Percentiles rank a stretch among this genome's conserved stretches.
These are phyloP conservation scores for Solea solea DNA, from an alignment of 2,113 vertebrate species.

Conservation along the genomic window DNA sequence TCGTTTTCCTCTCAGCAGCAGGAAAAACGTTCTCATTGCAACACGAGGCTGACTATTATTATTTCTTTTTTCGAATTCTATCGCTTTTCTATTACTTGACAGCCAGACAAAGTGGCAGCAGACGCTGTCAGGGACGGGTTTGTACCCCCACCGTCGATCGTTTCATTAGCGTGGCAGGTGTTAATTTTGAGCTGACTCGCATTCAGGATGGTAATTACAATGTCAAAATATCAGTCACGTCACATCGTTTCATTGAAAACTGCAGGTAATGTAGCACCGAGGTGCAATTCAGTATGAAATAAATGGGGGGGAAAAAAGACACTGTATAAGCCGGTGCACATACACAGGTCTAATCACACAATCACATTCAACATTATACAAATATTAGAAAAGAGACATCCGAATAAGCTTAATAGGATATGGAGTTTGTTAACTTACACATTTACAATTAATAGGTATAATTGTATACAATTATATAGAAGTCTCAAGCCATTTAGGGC, in stretches of 20 bases:
- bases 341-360: too few relatives aligned
- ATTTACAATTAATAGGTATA: too few relatives aligned
- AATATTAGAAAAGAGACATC: too few relatives aligned
- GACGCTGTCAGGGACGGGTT: neutral
- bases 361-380: too few relatives aligned
- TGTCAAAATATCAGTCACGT: constrained; percentile 30
- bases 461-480: too few relatives aligned
- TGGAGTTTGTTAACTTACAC: too few relatives aligned
- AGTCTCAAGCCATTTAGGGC: too few relatives aligned
- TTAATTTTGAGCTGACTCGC: constrained; percentile 23
- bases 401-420: too few relatives aligned
- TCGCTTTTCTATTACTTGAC: constrained; percentile 2
- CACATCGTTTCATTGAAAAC: neutral
- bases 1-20: neutral
- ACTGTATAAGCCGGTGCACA: too few relatives aligned
- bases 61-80: neutral
- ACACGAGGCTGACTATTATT: neutral
- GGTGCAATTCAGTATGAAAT: neutral
- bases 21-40: neutral
- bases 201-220: constrained; percentile 14
- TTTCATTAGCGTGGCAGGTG: constrained; percentile 9
- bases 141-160: neutral
- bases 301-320: too few relatives aligned
- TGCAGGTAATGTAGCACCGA: neutral
- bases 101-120: neutral